Conservation (phyloP, 2,797 vertebrate species). For the Ctenopoma kingsleyae region DNA sequence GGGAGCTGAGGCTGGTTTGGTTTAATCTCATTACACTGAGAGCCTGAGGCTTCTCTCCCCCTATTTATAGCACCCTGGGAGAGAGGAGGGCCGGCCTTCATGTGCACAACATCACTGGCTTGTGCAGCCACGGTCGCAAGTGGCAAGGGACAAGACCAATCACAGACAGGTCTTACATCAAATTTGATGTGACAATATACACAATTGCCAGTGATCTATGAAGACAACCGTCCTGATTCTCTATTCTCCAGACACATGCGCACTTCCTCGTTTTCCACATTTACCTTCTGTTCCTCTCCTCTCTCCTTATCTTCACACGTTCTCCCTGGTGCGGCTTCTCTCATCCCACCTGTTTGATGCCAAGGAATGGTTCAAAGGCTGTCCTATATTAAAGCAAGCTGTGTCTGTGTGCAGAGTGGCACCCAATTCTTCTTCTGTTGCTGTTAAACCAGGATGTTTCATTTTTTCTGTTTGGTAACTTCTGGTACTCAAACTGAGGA, state of each 20-base stretch:
- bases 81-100: conserved; percentile 54
- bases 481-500: background rate
- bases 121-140: conserved; percentile 40
- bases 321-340: conserved; percentile 25
- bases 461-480: background rate
- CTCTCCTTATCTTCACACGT: conserved; percentile 61
- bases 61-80: conserved; percentile 82
- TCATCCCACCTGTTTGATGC: conserved; percentile 58
- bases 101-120: conserved; percentile 55
- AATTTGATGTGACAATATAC: conserved; percentile 73
- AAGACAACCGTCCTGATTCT: conserved; percentile 54
- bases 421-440: conserved; percentile 3
- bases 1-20: conserved; percentile 78
- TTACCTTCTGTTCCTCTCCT: conserved; percentile 53
- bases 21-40: conserved; percentile 85
- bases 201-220: conserved; percentile 62
- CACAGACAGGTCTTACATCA: conserved; percentile 46
- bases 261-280: conserved; percentile 25
- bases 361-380: conserved; percentile 25
- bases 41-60: conserved; percentile 72
- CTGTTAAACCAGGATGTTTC: conserved; percentile 22
- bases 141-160: conserved; percentile 67
- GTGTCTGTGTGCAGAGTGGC: background rate
- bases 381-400: conserved; percentile 34
- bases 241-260: conserved; percentile 43